Evolutionary conservation across 1,140 invertebrate genomes (phyloP), one percentile per base, ranked within the genome.

Genomic region (Asbolus verrucosus): DNA sequence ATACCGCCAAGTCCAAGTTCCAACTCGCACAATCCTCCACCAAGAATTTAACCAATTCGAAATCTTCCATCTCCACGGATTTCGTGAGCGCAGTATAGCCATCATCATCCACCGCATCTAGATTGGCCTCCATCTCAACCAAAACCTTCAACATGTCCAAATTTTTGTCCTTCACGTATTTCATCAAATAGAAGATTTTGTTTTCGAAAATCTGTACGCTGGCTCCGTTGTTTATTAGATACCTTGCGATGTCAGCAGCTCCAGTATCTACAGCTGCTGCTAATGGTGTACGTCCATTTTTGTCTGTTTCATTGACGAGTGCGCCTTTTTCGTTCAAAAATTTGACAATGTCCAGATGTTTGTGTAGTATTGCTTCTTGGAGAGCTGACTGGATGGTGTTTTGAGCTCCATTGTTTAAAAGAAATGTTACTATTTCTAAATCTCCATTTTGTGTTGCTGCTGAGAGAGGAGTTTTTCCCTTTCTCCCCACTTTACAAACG

Each of bases 201-300:
- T 16, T n/a, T n/a, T n/a, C n/a, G n/a, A n/a, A 18, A 3, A 50
- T 11, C 2, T 13, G 4, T 11, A 67, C 6, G 13, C 30, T 33
- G 2, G 46, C 31, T 1, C 66, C 66, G 31, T 60, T 13, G 6
- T 68, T n/a, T 18, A 30, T 18, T 1, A 68, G 24, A 9, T 13
- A 13, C 27, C 38, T 38, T n/a, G 41, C 2, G 6, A 59, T 24
- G 19, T 36, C 46, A 21, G 60, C 15, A 16, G 4, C 8, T 3
- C 43, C 43, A 9, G 8, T 14, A 27, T 66, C 63, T 1, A 27
- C n/a, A 27, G 63, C 63, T 11, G 24, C 3, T 1, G 18, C 6
- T 8, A 66, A 27, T 6, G 63, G 63, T 6, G 8, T 8, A 11
- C 39, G 9, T 0, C n/a, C n/a, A n/a, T 27, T 46, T 9, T 24